Evolutionary conservation across 2,113 vertebrate species (phyloP).

Genomic region (Cranoglanis bouderius): DNA sequence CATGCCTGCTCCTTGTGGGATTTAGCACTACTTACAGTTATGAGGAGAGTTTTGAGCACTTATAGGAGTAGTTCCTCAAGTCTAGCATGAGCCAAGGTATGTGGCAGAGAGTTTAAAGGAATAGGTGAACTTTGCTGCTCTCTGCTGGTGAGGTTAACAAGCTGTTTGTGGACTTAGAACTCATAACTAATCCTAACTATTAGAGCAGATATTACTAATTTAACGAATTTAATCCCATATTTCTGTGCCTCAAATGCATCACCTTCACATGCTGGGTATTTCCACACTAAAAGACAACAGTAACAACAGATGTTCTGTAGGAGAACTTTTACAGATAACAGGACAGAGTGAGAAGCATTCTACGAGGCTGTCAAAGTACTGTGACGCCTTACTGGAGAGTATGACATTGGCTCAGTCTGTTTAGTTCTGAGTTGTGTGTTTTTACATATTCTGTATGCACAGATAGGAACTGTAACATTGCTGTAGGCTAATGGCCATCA

Average conservation of each 20-base stretch:
- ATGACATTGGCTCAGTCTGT: not conserved
- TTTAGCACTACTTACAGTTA: not conserved
- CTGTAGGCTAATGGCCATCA: not conserved
- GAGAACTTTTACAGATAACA: not conserved
- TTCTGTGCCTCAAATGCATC: not conserved
- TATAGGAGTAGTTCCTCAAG: not conserved
- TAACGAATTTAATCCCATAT: not conserved
- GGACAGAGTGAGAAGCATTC: not conserved
- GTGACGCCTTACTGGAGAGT: not conserved
- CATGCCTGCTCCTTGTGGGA: not conserved
- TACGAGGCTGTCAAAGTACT: not conserved
- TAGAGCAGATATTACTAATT: not conserved
- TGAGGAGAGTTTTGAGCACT: not conserved
- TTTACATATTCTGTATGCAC: not conserved
- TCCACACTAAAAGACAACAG: not conserved
- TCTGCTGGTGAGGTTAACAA: conserved; percentile 30
- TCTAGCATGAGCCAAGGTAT: not conserved
- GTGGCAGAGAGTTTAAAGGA: not conserved
- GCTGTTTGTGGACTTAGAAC: not conserved
- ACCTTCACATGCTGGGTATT: not conserved
- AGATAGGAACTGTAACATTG: not conserved
- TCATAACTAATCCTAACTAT: not conserved
- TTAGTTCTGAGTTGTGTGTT: not conserved
- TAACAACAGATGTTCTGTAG: not conserved
- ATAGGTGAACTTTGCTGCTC: conserved; percentile 27